These are phyloP conservation scores for Myathropa florea DNA, from an alignment of 2,888 invertebrate genomes.

Conservation along the genomic window DNA sequence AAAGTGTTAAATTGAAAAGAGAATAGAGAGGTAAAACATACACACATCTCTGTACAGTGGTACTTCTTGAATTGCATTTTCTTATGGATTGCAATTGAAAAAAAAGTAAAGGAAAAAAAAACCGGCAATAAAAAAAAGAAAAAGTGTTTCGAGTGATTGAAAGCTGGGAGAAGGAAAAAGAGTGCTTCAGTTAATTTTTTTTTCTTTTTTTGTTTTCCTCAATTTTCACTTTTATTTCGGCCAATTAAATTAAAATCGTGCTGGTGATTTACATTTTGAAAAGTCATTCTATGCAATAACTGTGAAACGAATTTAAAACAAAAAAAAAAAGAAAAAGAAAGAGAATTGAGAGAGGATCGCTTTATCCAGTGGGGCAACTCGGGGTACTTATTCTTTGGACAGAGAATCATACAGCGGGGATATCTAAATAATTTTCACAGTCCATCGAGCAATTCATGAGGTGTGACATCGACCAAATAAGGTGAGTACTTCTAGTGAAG, in stretches of 20 bases:
- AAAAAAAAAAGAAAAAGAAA: constrained; percentile 2
- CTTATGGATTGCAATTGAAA: constrained; percentile 57
- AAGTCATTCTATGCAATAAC: constrained; percentile 21
- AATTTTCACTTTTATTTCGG: constrained; percentile 38
- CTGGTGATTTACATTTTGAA: constrained; percentile 17
- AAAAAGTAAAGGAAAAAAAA: constrained; percentile 17
- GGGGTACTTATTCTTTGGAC: constrained; percentile 12
- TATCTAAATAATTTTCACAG: constrained; percentile 37
- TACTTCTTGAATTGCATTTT: constrained; percentile 59
- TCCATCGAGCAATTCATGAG: constrained; percentile 60
- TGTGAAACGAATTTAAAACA: constrained; percentile 6
- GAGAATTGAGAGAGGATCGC: not conserved
- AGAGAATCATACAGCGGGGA: constrained; percentile 7
- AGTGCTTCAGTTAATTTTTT: constrained; percentile 41
- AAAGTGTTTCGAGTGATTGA: constrained; percentile 60
- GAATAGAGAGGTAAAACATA: constrained; percentile 14
- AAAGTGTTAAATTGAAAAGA: constrained; percentile 67
- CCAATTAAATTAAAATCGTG: constrained; percentile 31
- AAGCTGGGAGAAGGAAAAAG: constrained; percentile 44
- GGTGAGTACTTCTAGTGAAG: constrained; percentile 31
- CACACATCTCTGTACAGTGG: constrained; percentile 14
- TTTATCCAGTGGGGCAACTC: constrained; percentile 19
- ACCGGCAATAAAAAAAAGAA: constrained; percentile 51
- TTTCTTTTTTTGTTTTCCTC: constrained; percentile 13
- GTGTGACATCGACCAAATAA: constrained; percentile 69